Conservation (phyloP, 2,797 vertebrate species). For the Macropodus opercularis region DNA sequence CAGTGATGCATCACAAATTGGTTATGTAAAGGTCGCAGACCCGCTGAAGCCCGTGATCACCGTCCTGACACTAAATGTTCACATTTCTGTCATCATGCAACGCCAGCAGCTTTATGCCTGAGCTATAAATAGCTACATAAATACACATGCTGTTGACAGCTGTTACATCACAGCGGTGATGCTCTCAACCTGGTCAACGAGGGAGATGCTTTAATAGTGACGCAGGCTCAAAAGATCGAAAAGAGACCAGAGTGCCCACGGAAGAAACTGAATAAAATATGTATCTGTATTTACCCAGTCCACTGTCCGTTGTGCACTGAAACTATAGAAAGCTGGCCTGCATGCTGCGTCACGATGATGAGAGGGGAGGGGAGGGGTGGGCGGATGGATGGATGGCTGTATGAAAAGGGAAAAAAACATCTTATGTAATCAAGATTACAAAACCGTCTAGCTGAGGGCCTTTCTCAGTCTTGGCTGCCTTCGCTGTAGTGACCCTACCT, state of each 20-base stretch:
- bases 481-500: slow-evolving; percentile 37
- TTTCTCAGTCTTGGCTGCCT: slow-evolving; percentile 58
- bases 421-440: slow-evolving; percentile 82
- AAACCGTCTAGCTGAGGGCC: slow-evolving; percentile 62
- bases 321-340: slow-evolving; percentile 42
- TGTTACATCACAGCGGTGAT: slow-evolving; percentile 69
- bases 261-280: background rate
- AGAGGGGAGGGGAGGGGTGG: slow-evolving; percentile 26
- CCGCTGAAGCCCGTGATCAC: slow-evolving; percentile 7
- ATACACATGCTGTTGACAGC: slow-evolving; percentile 67
- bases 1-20: slow-evolving; percentile 48
- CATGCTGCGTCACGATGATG: slow-evolving; percentile 58
- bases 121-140: slow-evolving; percentile 73
- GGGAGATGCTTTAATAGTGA: slow-evolving; percentile 14
- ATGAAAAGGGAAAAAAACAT: slow-evolving; percentile 44
- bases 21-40: slow-evolving; percentile 55
- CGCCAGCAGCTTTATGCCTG: slow-evolving; percentile 43
- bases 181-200: slow-evolving; percentile 50
- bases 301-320: slow-evolving; percentile 16
- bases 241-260: background rate
- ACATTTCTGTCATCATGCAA: slow-evolving; percentile 43
- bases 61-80: slow-evolving; percentile 39
- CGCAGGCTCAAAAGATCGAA: slow-evolving; percentile 6
- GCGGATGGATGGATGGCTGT: slow-evolving; percentile 27
- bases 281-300: no score